These are phyloP conservation scores for Anoplopoma fimbria DNA, from an alignment of 2,113 vertebrate genomes.

Conservation along the genomic window DNA sequence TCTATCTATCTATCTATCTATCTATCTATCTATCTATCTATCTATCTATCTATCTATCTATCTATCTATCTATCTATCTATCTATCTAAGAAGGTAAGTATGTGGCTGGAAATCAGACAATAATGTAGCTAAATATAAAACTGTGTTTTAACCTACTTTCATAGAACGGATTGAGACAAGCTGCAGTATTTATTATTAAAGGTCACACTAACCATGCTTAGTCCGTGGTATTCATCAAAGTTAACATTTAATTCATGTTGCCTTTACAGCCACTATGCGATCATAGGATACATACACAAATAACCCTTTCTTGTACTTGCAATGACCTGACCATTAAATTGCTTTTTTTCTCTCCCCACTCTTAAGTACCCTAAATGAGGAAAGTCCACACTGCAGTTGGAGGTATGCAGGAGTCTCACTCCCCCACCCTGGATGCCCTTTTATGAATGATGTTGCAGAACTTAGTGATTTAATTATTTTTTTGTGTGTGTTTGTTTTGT, in stretches of 20 bases:
- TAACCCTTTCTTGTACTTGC: constrained; percentile 39
- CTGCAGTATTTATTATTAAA: not conserved
- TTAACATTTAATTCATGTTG: constrained; percentile 12
- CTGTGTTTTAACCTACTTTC: not conserved
- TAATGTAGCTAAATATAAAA: constrained; percentile 6
- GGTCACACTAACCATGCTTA: constrained; percentile 4
- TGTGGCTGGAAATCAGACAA: constrained; percentile 5
- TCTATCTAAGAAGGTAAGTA: constrained; percentile 60
- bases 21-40: too few relatives aligned
- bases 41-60: constrained; percentile 1
- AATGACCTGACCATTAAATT: constrained; percentile 74
- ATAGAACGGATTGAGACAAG: constrained; percentile 3
- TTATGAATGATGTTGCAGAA: constrained; percentile 60
- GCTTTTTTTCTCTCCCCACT: constrained; percentile 80
- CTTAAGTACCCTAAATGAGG: constrained; percentile 88
- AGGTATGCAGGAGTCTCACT: constrained; percentile 83
- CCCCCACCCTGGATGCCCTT: constrained; percentile 62
- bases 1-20: constrained; percentile 4
- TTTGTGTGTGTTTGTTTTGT: constrained; percentile 57
- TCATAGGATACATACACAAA: constrained; percentile 31
- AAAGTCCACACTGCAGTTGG: constrained; percentile 80
- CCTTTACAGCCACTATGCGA: not conserved
- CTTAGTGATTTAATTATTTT: constrained; percentile 57
- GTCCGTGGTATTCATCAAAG: constrained; percentile 14
- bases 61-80: constrained; percentile 2